phyloP scores from a whole-genome alignment of 2,797 vertebrate species.

The Falco columbarius region DNA sequence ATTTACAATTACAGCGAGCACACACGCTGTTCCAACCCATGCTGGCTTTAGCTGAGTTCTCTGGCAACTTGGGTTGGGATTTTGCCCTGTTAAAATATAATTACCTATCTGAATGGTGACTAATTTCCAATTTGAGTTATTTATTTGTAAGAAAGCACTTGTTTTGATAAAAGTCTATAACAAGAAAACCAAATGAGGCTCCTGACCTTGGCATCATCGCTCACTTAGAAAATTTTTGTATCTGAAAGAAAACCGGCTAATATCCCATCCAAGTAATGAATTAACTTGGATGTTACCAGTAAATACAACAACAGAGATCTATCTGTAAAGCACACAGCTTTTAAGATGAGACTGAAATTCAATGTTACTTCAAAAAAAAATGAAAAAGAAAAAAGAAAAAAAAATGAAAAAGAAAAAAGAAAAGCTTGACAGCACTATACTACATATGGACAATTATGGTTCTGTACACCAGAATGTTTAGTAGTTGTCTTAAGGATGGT shows the following conservation, averaged over 20 bases:
- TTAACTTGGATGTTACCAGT: background rate
- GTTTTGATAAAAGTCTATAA: constrained; percentile 5
- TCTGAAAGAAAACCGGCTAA: constrained; percentile 3
- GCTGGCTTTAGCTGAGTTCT: constrained; percentile 39
- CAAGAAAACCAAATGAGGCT: background rate
- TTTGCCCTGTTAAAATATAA: constrained; percentile 50
- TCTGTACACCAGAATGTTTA: background rate
- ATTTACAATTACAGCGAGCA: constrained; percentile 20
- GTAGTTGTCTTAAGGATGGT: background rate
- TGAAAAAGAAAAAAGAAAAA: background rate
- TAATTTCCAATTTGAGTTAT: constrained; percentile 22
- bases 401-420: background rate
- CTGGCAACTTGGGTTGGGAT: constrained; percentile 37
- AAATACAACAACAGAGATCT: background rate
- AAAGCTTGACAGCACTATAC: background rate
- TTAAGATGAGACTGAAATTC: constrained; percentile 13
- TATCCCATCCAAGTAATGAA: background rate
- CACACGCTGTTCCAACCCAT: constrained; percentile 1
- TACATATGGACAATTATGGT: background rate
- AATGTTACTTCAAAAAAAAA: background rate
- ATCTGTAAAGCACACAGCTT: background rate
- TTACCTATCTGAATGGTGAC: background rate
- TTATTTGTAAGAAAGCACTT: constrained; percentile 10
- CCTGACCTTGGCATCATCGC: background rate
- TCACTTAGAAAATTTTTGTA: background rate